Evolutionary conservation across 2,113 vertebrate genomes (phyloP), one percentile per base, ranked within the genome.

Genomic region (Pelodiscus sinensis): DNA sequence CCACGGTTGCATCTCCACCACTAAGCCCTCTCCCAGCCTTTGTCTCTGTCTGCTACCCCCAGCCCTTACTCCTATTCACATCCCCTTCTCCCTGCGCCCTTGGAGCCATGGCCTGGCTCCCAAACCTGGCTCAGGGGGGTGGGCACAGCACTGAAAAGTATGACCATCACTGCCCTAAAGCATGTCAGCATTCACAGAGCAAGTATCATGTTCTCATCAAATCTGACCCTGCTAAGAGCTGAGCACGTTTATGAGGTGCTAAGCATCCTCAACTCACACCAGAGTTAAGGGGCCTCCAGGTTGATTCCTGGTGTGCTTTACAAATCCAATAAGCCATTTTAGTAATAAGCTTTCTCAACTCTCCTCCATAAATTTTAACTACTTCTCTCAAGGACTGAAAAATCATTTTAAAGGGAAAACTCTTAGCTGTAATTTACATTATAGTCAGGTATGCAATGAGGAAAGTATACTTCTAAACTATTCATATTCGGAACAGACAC

Each of bases 381-480:
- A 11, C 11, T 77, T 6, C 27, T 94, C 90, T 80, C 65, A 90
- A 73, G 29, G 11, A 91, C 44, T 82, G 25, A 52, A 77, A 80
- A 83, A 75, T 18, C 29, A 80, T 85, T 8, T 56, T 29, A 31
- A 52, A 81, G 79, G 62, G 5, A 73, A 31, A 84, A 86, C 18
- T 82, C 91, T 85, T 80, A 1, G 80, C 51, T 51, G 14, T 35
- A 54, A 92, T 78, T 92, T 86, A 75, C 84, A 91, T n/a, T 14
- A 50, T 87, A 19, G 4, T n/a, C n/a, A 68, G 82, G 22, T 90
- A 94, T 13, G 54, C 50, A 88, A 91, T 84, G 29, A 35, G 29
- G 77, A 88, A 91, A 86, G 60, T 94, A 84, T 83, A 87, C 80
- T 93, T 75, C 88, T 65, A 75, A 79, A 25, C 58, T 81, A 86